Conservation (phyloP, 2,797 vertebrate species). For the Enteromius fasciolatus region DNA sequence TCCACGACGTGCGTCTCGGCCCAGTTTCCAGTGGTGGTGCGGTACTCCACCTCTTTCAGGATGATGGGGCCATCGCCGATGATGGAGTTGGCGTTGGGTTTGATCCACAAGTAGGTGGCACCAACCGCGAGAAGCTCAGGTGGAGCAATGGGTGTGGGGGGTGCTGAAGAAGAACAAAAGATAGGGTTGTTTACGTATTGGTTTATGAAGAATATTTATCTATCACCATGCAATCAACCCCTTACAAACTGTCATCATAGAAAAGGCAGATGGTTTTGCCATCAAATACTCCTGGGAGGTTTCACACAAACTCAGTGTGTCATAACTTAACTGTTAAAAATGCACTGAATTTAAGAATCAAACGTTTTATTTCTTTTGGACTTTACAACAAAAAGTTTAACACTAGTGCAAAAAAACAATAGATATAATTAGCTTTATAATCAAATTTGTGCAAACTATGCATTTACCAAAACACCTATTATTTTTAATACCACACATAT, state of each 20-base stretch:
- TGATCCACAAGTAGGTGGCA: constrained; percentile 97
- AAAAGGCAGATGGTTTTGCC: not conserved
- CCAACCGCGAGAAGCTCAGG: constrained; percentile 93
- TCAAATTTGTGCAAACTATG: not conserved
- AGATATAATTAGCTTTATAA: not conserved
- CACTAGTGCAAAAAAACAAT: not conserved
- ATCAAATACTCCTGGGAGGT: not conserved
- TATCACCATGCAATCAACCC: not conserved
- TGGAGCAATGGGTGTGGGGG: constrained; percentile 93
- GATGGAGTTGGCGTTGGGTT: constrained; percentile 97
- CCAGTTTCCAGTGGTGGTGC: constrained; percentile 95
- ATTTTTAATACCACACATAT: not conserved
- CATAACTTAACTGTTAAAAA: not conserved
- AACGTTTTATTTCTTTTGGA: not conserved
- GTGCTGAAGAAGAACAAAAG: constrained; percentile 77
- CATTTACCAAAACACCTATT: not conserved
- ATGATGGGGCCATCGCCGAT: constrained; percentile 97
- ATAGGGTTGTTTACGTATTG: not conserved
- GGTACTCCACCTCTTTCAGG: constrained; percentile 94
- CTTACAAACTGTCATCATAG: too few relatives aligned
- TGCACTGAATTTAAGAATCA: not conserved
- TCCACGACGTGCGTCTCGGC: constrained; percentile 94
- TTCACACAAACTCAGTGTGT: not conserved
- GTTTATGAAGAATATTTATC: not conserved
- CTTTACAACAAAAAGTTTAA: not conserved